phyloP scores from a whole-genome alignment of 2,888 invertebrate genomes.

The Tetropium fuscum region DNA sequence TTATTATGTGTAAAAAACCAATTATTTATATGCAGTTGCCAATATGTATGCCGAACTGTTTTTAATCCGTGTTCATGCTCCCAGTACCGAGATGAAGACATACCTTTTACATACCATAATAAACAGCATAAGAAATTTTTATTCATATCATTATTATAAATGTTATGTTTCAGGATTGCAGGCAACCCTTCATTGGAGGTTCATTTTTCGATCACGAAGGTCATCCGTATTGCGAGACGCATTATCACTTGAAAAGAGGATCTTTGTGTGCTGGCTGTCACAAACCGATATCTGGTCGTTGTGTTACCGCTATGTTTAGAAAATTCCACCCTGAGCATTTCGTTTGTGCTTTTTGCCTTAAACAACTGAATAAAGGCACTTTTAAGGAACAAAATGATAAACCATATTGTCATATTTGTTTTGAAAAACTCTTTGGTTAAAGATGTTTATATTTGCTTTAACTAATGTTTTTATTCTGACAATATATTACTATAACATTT shows the following conservation, averaged over 20 bases:
- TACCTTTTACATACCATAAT: background rate
- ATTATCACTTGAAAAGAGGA: constrained; percentile 97
- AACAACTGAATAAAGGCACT: constrained; percentile 98
- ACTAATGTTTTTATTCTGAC: too few species aligned
- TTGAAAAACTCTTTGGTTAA: constrained; percentile 95
- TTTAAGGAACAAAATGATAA: constrained; percentile 99
- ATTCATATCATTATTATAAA: background rate
- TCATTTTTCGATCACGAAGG: constrained; percentile 99
- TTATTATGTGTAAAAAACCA: too few species aligned
- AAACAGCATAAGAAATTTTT: background rate
- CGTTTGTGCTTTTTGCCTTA: constrained; percentile 98
- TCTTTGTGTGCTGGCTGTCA: constrained; percentile 98
- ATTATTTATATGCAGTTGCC: too few species aligned
- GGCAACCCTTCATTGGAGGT: constrained; percentile 95
- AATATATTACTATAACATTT: too few species aligned
- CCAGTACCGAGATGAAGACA: too few species aligned
- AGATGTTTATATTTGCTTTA: background rate
- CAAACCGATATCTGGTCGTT: constrained; percentile 96
- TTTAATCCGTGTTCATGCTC: too few species aligned
- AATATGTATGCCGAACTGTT: too few species aligned
- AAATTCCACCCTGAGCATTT: constrained; percentile 99
- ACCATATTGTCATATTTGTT: constrained; percentile 98
- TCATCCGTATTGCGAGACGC: constrained; percentile 97
- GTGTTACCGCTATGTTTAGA: constrained; percentile 98
- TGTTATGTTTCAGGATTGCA: constrained; percentile 85